These are phyloP conservation scores for Magallana angulata DNA, from an alignment of 1,140 invertebrate genomes.

Conservation along the genomic window DNA sequence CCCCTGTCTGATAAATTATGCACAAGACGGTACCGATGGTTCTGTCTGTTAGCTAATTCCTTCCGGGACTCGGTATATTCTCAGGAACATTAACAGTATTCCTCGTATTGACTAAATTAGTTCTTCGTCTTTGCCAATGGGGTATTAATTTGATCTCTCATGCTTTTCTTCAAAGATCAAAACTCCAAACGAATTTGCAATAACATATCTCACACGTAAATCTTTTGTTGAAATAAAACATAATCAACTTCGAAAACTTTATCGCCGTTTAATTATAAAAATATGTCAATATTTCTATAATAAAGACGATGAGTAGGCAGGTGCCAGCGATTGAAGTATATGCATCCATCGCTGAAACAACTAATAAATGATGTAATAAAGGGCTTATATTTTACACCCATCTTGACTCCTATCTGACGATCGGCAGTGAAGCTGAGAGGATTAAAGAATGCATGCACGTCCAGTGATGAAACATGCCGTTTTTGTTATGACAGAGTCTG, in stretches of 20 bases:
- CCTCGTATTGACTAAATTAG: neutral
- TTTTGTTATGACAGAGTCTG: neutral
- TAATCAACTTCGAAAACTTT: neutral
- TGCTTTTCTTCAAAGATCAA: neutral
- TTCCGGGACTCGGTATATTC: neutral
- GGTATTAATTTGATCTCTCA: neutral
- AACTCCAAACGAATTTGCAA: neutral
- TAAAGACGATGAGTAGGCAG: neutral
- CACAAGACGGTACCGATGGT: neutral
- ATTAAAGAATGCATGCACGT: neutral
- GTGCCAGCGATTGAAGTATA: neutral
- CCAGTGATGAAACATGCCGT: neutral
- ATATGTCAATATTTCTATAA: slow-evolving; percentile 12
- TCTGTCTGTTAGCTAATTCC: neutral
- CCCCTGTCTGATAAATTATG: slow-evolving; percentile 16
- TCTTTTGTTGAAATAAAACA: neutral
- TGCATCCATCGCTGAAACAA: slow-evolving; percentile 1
- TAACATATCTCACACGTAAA: neutral
- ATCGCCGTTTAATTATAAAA: neutral
- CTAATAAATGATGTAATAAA: slow-evolving; percentile 26
- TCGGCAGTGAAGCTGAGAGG: neutral
- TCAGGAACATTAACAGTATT: neutral
- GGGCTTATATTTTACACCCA: neutral
- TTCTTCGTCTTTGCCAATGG: neutral
- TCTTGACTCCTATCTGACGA: neutral